Conservation (phyloP, 2,888 invertebrate genomes). For the Celastrina argiolus region DNA sequence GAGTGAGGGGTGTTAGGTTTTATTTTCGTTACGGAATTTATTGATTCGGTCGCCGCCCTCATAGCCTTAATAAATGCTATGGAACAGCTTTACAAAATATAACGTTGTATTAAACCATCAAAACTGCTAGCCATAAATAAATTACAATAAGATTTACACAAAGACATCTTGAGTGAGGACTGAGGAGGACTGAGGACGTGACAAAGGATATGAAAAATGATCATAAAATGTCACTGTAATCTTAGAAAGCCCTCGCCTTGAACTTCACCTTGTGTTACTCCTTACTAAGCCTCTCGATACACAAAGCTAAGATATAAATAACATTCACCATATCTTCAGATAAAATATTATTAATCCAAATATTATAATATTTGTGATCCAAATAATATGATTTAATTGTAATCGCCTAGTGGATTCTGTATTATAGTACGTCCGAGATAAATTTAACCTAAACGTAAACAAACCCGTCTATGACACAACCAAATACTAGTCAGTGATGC, state of each 20-base stretch:
- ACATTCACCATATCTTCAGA: background rate
- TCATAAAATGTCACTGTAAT: slow-evolving; percentile 39
- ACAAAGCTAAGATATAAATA: slow-evolving; percentile 28
- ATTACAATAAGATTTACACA: background rate
- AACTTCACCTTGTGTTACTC: slow-evolving; percentile 52
- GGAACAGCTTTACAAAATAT: background rate
- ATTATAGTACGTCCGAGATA: too few species aligned
- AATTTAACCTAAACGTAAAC: too few species aligned
- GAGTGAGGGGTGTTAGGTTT: too few species aligned
- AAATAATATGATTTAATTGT: too few species aligned
- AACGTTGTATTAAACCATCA: background rate
- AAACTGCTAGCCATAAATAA: background rate
- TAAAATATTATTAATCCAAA: background rate
- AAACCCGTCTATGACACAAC: too few species aligned
- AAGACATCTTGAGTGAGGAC: background rate
- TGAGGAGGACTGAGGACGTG: too few species aligned
- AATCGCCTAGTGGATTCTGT: too few species aligned
- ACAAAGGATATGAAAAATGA: slow-evolving; percentile 46
- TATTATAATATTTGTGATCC: background rate
- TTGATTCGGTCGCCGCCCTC: too few species aligned
- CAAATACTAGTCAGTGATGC: too few species aligned
- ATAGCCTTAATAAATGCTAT: too few species aligned
- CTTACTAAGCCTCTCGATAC: slow-evolving; percentile 30
- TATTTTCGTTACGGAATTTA: too few species aligned
- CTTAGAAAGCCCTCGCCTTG: slow-evolving; percentile 54